Conservation (phyloP, 2,888 invertebrate genomes). For the Agrilus mali region DNA sequence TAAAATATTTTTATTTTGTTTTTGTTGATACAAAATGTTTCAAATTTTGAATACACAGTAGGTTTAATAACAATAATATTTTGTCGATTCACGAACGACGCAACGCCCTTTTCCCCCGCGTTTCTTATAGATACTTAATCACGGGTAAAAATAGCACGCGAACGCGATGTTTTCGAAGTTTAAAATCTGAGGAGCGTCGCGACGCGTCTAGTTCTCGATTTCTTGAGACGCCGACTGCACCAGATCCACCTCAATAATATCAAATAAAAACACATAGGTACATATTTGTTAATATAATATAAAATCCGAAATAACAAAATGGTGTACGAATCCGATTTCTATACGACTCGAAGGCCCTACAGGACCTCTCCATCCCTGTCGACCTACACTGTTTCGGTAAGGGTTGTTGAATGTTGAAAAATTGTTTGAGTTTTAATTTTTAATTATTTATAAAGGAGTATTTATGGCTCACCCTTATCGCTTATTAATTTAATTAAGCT, state of each 20-base stretch:
- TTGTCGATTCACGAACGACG: no score
- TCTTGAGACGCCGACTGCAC: conserved; percentile 22
- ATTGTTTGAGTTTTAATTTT: not conserved
- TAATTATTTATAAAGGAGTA: no score
- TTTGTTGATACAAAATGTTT: no score
- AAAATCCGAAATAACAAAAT: conserved; percentile 42
- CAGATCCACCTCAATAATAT: conserved; percentile 1
- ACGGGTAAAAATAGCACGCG: not conserved
- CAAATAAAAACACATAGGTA: conserved; percentile 5
- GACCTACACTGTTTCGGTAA: conserved; percentile 72
- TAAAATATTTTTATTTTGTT: no score
- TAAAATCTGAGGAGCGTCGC: conserved; percentile 23
- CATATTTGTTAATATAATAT: conserved; percentile 11
- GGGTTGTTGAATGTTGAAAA: conserved; percentile 32
- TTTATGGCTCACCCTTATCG: no score
- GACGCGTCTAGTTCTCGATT: conserved; percentile 27
- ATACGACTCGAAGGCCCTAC: conserved; percentile 77
- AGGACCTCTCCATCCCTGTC: conserved; percentile 54
- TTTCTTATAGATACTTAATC: no score
- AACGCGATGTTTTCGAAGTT: conserved; percentile 13
- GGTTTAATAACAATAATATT: no score
- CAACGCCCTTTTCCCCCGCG: no score
- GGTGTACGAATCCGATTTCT: conserved; percentile 90
- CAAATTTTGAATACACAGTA: no score
- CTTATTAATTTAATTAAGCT: no score